Evolutionary conservation across 1,140 invertebrate species (phyloP).

Genomic region (Arion vulgaris): DNA sequence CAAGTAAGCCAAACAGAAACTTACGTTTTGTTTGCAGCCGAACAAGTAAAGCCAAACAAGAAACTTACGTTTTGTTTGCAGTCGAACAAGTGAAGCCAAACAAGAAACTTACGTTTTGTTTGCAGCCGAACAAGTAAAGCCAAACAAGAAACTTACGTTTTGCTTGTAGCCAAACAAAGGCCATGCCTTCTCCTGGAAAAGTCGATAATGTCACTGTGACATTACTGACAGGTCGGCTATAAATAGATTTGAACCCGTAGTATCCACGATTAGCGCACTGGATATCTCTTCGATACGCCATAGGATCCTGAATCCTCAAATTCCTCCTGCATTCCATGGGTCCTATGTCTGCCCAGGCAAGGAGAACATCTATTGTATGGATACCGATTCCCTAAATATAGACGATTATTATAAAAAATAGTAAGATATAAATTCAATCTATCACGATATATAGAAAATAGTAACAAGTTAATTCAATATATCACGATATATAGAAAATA

Average conservation of each 20-base stretch:
- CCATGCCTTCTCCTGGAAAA: constrained; percentile 37
- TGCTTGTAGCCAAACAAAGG: constrained; percentile 53
- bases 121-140: too few relatives aligned
- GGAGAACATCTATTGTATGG: constrained; percentile 56
- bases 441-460: too few relatives aligned
- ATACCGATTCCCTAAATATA: constrained; percentile 48
- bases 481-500: too few relatives aligned
- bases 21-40: too few relatives aligned
- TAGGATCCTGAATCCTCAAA: constrained; percentile 46
- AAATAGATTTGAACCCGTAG: constrained; percentile 57
- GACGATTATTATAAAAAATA: not conserved
- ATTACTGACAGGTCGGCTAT: constrained; percentile 51
- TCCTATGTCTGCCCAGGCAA: constrained; percentile 43
- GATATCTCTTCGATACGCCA: constrained; percentile 41
- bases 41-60: too few relatives aligned
- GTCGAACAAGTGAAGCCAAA: too few relatives aligned
- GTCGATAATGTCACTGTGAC: constrained; percentile 50
- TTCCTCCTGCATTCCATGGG: constrained; percentile 24
- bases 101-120: constrained; percentile 43
- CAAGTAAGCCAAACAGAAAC: too few relatives aligned
- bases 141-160: constrained; percentile 45
- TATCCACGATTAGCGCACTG: constrained; percentile 50
- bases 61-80: too few relatives aligned
- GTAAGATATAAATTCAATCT: not conserved
- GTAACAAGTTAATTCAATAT: too few relatives aligned